phyloP scores from a whole-genome alignment of 2,113 vertebrate genomes.

The Xiphophorus maculatus region DNA sequence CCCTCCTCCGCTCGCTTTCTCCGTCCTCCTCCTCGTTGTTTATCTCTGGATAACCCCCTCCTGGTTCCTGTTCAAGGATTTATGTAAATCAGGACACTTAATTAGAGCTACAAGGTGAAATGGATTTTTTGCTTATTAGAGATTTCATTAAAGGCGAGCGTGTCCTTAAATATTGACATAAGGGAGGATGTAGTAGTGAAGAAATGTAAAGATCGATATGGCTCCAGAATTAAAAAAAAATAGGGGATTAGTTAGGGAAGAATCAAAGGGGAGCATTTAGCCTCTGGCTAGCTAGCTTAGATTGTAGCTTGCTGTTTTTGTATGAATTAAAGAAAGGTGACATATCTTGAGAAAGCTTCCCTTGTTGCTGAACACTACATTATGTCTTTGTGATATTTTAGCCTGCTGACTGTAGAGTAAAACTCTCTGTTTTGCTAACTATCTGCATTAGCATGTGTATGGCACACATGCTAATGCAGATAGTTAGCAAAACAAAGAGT shows the following conservation, averaged over 20 bases:
- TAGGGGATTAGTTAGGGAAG: neutral
- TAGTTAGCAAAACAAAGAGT: neutral
- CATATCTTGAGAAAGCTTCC: neutral
- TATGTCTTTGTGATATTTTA: neutral
- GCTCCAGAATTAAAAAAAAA: neutral
- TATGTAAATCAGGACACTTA: conserved; percentile 30
- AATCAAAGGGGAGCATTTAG: neutral
- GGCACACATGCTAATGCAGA: neutral
- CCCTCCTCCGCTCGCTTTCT: conserved; percentile 11
- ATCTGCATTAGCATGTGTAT: neutral
- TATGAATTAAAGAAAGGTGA: neutral
- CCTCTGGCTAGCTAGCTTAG: neutral
- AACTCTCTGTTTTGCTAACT: neutral
- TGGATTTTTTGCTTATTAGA: conserved; percentile 18
- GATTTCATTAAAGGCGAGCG: conserved; percentile 1
- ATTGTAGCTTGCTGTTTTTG: neutral
- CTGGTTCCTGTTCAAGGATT: conserved; percentile 18
- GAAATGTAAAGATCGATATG: neutral
- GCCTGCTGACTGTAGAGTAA: neutral
- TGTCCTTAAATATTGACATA: neutral
- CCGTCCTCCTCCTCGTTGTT: conserved; percentile 8
- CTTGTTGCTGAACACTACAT: neutral
- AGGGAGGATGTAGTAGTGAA: neutral
- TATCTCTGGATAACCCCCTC: neutral
- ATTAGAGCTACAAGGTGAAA: conserved; percentile 22